Base-by-base conservation (phyloP, 2,888 invertebrate genomes). In the Dichetophora obliterata region DNA sequence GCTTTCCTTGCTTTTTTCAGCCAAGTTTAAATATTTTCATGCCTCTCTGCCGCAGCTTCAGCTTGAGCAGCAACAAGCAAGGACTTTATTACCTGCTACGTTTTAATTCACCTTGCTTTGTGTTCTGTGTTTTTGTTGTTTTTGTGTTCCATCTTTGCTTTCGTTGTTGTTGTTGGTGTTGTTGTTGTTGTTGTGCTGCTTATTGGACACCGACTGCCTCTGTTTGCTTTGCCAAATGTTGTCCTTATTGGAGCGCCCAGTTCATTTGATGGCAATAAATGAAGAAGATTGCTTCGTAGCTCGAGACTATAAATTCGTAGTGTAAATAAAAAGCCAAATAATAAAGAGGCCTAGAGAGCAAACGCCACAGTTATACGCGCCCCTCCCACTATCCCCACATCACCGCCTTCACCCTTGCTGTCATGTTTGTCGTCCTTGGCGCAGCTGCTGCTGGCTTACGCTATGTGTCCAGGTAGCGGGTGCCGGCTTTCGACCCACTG, bases 251-350 rank as follows among this genome's bases (percentile, higher is more conserved):
- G 43, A 6, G 59, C 57, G n/a, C 70, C 54, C 63, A 63, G 73
- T 73, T 73, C 73, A 52, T 63, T 73, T 48, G 65, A 48, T 34
- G 22, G 74, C 54, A 74, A 66, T 66, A 74, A 61, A 74, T 66
- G 74, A 74, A 57, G 71, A 71, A 66, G 54, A 54, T 65, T 63
- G 63, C 50, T 6, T 27, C 24, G 52, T 22, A 37, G 54, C 31
- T 31, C 14, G 37, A 65, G 74, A 66, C 74, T 66, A 74, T 74
- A 74, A 74, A 74, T 54, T 34, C 54, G 50, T 11, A 19, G 66
- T 22, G 74, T 74, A 74, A 74, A 74, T 66, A 74, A 65, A 74
- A 74, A 74, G 74, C 66, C 74, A 66, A 65, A 65, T 74, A 74
- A 66, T 34, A 22, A 65, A 65, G 66, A 54, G 54, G 65, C 73